Evolutionary conservation across 1,140 invertebrate genomes (phyloP).

Genomic region (Hyles euphorbiae): DNA sequence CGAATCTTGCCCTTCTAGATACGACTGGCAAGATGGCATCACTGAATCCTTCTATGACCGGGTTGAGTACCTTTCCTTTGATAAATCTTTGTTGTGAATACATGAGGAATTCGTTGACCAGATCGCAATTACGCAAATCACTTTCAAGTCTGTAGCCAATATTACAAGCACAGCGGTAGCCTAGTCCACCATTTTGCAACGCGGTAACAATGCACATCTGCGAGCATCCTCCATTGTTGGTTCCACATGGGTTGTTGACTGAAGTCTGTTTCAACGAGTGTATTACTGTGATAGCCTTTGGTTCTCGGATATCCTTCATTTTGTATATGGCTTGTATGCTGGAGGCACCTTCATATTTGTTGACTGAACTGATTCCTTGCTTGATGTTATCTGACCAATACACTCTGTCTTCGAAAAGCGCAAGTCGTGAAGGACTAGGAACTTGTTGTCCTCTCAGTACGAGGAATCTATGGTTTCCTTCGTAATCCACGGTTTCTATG

Average conservation of each 20-base stretch:
- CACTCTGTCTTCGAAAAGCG: constrained; percentile 92
- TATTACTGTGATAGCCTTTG: constrained; percentile 88
- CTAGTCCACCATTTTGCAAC: constrained; percentile 84
- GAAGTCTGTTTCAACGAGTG: constrained; percentile 86
- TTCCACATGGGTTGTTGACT: constrained; percentile 91
- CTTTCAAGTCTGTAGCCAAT: constrained; percentile 88
- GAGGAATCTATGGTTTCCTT: constrained; percentile 87
- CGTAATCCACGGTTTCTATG: constrained; percentile 97
- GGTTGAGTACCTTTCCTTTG: constrained; percentile 94
- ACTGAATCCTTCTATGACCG: constrained; percentile 91
- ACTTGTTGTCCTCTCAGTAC: constrained; percentile 89
- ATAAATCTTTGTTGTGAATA: constrained; percentile 98
- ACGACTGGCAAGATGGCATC: constrained; percentile 96
- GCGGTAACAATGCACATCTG: constrained; percentile 97
- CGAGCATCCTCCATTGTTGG: constrained; percentile 93
- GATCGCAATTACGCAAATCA: constrained; percentile 89
- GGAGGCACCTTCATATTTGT: constrained; percentile 88
- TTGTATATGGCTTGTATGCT: constrained; percentile 89
- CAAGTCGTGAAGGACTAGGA: constrained; percentile 89
- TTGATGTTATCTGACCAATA: constrained; percentile 98
- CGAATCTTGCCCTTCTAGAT: constrained; percentile 93
- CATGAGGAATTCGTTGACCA: constrained; percentile 94
- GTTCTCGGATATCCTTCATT: constrained; percentile 86
- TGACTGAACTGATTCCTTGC: constrained; percentile 93
- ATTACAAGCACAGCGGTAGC: constrained; percentile 95